Conservation (phyloP, 2,888 invertebrate genomes). For the Anticlea derivata region DNA sequence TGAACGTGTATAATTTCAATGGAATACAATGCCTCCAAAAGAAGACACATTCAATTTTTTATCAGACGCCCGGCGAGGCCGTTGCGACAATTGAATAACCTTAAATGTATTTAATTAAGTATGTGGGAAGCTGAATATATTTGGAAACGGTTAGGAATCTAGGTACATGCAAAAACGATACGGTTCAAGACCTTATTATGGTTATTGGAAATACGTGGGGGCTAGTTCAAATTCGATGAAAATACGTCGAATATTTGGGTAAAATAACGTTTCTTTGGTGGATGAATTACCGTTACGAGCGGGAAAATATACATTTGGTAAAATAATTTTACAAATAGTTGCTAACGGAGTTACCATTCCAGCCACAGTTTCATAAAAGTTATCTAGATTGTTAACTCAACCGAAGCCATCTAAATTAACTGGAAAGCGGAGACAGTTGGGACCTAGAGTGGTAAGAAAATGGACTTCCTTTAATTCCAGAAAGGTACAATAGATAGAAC, state of each 20-base stretch:
- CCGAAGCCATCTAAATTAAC: conserved; percentile 53
- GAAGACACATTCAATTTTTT: too few species aligned
- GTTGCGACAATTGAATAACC: too few species aligned
- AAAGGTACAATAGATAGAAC: conserved; percentile 57
- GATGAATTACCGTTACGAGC: conserved; percentile 7
- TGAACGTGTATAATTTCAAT: not conserved
- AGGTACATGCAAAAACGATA: too few species aligned
- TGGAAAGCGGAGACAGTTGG: conserved; percentile 45
- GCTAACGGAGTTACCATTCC: conserved; percentile 28
- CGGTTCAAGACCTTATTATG: too few species aligned
- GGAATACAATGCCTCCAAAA: not conserved
- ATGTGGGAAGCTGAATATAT: too few species aligned
- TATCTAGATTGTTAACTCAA: conserved; percentile 37
- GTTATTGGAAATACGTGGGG: too few species aligned
- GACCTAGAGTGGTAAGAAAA: conserved; percentile 55
- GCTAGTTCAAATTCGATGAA: too few species aligned
- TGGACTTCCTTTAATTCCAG: conserved; percentile 64
- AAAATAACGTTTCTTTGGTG: too few species aligned
- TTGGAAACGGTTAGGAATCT: too few species aligned
- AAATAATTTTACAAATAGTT: conserved; percentile 33
- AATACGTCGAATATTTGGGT: too few species aligned
- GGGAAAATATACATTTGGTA: conserved; percentile 28
- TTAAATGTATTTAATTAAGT: too few species aligned
- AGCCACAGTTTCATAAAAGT: conserved; percentile 46
- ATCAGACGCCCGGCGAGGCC: too few species aligned